These are phyloP conservation scores for Caloenas nicobarica DNA, from an alignment of 2,113 vertebrate species.

Conservation along the genomic window DNA sequence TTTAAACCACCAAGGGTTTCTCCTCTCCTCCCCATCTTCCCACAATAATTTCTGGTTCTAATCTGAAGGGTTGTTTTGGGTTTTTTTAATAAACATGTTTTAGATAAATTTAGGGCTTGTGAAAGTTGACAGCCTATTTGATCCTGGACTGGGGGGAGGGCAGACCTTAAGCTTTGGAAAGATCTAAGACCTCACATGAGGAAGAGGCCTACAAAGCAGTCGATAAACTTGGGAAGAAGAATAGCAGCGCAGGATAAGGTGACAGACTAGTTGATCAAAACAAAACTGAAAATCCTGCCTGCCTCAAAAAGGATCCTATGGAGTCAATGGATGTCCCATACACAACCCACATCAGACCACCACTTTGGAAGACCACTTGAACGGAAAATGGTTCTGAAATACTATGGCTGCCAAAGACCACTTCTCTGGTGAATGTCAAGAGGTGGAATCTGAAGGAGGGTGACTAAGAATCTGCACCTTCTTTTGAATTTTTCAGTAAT, in stretches of 20 bases:
- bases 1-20: conserved; percentile 29
- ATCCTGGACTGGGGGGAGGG: background rate
- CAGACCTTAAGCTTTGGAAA: background rate
- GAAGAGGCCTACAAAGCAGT: background rate
- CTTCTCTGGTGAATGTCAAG: background rate
- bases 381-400: background rate
- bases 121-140: background rate
- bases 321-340: background rate
- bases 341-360: background rate
- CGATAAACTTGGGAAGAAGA: background rate
- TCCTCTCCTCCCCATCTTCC: background rate
- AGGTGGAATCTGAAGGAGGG: background rate
- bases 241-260: background rate
- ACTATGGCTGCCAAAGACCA: background rate
- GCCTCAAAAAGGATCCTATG: background rate
- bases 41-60: conserved; percentile 33
- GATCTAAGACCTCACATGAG: background rate
- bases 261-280: background rate
- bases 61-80: background rate
- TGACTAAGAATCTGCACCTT: background rate
- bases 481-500: background rate
- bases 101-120: background rate
- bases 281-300: background rate
- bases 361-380: background rate
- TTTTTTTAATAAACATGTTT: conserved; percentile 4